Conservation (phyloP, 1,140 invertebrate genomes). For the Drosophila tropicalis region DNA sequence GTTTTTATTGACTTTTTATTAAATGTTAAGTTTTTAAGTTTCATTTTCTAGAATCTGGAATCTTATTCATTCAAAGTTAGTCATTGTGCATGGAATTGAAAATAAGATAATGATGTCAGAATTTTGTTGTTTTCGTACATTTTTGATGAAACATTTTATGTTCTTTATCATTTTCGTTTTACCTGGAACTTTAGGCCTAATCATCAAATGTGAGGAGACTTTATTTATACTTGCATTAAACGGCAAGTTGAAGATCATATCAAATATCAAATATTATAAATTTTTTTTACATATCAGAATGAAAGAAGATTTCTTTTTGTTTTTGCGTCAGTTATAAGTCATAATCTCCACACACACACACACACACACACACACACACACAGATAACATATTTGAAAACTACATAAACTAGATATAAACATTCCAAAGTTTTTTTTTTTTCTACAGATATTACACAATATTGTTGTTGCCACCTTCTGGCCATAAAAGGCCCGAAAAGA, state of each 20-base stretch:
- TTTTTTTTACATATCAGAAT: background rate
- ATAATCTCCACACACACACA: background rate
- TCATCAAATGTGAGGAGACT: background rate
- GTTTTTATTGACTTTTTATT: background rate
- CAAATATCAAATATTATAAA: constrained; percentile 15
- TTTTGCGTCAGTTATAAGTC: background rate
- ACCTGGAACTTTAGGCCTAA: background rate
- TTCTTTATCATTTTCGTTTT: background rate
- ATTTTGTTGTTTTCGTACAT: background rate
- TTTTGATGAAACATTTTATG: background rate
- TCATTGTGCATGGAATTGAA: background rate
- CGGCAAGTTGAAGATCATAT: background rate
- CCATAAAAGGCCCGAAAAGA: constrained; percentile 25
- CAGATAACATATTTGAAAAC: constrained; percentile 10
- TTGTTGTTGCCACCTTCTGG: background rate
- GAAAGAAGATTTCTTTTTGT: background rate
- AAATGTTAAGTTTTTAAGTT: too few species aligned
- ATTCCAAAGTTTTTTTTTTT: constrained; percentile 6
- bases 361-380: background rate
- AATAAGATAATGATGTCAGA: constrained; percentile 3
- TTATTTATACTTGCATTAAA: background rate
- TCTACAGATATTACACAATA: constrained; percentile 25
- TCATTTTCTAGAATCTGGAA: background rate
- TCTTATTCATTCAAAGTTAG: background rate
- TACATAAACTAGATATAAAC: constrained; percentile 27